phyloP scores from a whole-genome alignment of 2,888 invertebrate species.

The Drosophila dives region DNA sequence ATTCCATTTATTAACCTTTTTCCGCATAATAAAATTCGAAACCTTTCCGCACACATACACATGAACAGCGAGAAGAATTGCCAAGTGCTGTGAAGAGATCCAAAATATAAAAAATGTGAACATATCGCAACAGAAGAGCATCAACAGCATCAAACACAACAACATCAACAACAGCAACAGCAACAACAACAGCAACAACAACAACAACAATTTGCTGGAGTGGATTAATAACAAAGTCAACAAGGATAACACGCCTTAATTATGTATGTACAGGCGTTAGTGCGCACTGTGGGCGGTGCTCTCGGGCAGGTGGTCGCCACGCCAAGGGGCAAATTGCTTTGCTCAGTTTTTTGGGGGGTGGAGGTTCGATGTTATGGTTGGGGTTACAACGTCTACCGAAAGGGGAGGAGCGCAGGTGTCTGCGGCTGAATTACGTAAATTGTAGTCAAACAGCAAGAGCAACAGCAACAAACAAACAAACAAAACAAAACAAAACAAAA shows the following conservation, averaged over 20 bases:
- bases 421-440: constrained; percentile 67
- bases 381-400: constrained; percentile 12
- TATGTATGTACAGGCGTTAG: constrained; percentile 71
- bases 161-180: constrained; percentile 16
- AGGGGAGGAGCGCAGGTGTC: constrained; percentile 43
- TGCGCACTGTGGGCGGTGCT: constrained; percentile 46
- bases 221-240: constrained; percentile 74
- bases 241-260: constrained; percentile 75
- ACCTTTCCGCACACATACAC: constrained; percentile 41
- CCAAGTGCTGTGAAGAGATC: constrained; percentile 26
- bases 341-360: constrained; percentile 1
- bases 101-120: constrained; percentile 21
- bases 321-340: constrained; percentile 36
- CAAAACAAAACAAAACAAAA: no score
- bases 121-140: constrained; percentile 31
- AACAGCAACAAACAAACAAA: constrained; percentile 28
- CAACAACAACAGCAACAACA: constrained; percentile 39
- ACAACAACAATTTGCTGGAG: constrained; percentile 62
- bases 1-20: constrained; percentile 75
- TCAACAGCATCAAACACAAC: constrained; percentile 9
- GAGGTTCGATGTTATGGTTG: background rate
- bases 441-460: constrained; percentile 54
- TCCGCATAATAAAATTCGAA: constrained; percentile 73
- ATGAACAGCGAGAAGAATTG: constrained; percentile 24
- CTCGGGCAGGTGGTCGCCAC: constrained; percentile 33